These are phyloP conservation scores for Patella ulyssiponensis DNA, from an alignment of 2,888 invertebrate species.

Conservation along the genomic window DNA sequence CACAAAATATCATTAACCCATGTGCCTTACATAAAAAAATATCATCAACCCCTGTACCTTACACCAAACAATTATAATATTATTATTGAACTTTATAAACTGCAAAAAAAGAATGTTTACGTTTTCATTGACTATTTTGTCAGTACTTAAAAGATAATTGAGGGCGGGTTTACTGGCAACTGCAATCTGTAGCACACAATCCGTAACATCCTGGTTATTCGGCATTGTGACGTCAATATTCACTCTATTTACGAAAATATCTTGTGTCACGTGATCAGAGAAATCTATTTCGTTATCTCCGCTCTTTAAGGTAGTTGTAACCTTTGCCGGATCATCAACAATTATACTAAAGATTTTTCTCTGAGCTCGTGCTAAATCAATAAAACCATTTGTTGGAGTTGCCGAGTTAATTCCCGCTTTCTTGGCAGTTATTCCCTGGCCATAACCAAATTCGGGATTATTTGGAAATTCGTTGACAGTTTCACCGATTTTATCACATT, in stretches of 20 bases:
- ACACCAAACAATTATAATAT: too few relatives aligned
- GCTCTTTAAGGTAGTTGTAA: conserved; percentile 41
- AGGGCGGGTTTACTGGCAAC: conserved; percentile 13
- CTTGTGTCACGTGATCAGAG: conserved; percentile 19
- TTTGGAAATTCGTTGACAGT: conserved; percentile 52
- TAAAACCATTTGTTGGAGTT: conserved; percentile 42
- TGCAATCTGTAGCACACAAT: conserved; percentile 2
- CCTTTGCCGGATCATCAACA: conserved; percentile 29
- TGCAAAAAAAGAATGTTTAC: too few relatives aligned
- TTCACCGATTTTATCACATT: conserved; percentile 44
- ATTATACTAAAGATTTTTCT: conserved; percentile 41
- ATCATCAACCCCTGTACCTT: too few relatives aligned
- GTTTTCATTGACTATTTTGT: not conserved
- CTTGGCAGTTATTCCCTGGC: conserved; percentile 45
- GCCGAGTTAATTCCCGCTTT: conserved; percentile 50
- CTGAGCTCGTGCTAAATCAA: conserved; percentile 29
- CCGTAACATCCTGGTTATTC: conserved; percentile 19
- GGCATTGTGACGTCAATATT: conserved; percentile 24
- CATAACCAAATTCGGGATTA: conserved; percentile 54
- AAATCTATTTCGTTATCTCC: conserved; percentile 17
- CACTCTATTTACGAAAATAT: conserved; percentile 20
- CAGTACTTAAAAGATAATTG: conserved; percentile 17
- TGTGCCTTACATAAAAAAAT: too few relatives aligned
- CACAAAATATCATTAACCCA: too few relatives aligned
- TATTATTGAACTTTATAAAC: too few relatives aligned